phyloP scores from a whole-genome alignment of 2,797 vertebrate genomes.

The Enteromius mattozi region DNA sequence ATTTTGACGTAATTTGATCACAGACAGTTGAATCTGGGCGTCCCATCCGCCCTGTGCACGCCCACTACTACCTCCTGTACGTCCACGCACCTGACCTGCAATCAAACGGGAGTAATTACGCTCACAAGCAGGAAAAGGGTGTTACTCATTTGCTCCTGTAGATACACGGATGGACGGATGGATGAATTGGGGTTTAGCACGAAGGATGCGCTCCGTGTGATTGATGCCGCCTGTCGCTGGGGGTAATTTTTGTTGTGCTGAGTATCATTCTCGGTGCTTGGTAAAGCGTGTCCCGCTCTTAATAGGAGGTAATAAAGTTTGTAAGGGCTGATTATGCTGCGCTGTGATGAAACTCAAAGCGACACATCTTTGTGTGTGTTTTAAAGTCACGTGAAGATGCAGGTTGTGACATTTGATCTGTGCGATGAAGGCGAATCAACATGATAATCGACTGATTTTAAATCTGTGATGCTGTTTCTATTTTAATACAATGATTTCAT shows the following conservation, averaged over 20 bases:
- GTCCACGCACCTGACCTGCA: slow-evolving; percentile 28
- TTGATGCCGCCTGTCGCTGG: slow-evolving; percentile 51
- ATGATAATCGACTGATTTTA: neutral
- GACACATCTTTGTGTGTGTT: slow-evolving; percentile 28
- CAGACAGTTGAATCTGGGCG: slow-evolving; percentile 2
- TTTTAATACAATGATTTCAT: slow-evolving; percentile 74
- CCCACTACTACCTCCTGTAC: slow-evolving; percentile 32
- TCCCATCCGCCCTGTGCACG: neutral
- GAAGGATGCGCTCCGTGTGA: slow-evolving; percentile 41
- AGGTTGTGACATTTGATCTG: neutral
- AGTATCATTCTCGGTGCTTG: slow-evolving; percentile 28
- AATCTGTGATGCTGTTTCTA: slow-evolving; percentile 31
- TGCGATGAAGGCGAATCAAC: neutral
- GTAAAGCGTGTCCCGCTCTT: slow-evolving; percentile 45
- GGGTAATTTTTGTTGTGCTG: slow-evolving; percentile 47
- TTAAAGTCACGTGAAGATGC: neutral
- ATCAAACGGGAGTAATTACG: slow-evolving; percentile 26
- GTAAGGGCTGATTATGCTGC: slow-evolving; percentile 34
- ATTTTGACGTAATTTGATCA: slow-evolving; percentile 24
- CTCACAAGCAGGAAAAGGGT: slow-evolving; percentile 31
- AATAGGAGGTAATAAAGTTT: slow-evolving; percentile 54
- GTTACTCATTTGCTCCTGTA: slow-evolving; percentile 47
- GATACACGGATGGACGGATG: slow-evolving; percentile 19
- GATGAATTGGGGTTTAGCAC: slow-evolving; percentile 33
- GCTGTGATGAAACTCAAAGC: slow-evolving; percentile 32